phyloP scores from a whole-genome alignment of 2,888 invertebrate species.

The Campoplex capitator region DNA sequence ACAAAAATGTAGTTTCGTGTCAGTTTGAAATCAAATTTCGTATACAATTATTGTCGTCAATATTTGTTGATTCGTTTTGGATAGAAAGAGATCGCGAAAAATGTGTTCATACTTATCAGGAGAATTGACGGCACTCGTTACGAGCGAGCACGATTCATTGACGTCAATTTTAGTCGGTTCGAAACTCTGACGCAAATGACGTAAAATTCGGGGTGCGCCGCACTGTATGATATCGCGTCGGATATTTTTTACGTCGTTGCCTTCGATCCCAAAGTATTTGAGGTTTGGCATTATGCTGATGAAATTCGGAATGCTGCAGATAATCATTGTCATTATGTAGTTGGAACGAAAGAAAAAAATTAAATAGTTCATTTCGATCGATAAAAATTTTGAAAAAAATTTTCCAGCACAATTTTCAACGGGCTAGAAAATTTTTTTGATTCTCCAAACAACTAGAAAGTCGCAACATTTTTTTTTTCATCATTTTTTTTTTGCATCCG shows the following conservation, averaged over 20 bases:
- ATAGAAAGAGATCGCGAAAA: background rate
- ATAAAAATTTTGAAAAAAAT: no score
- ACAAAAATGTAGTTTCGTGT: no score
- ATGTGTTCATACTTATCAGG: constrained; percentile 86
- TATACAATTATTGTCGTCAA: background rate
- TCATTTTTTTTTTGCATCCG: background rate
- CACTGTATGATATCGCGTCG: constrained; percentile 93
- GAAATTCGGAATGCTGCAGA: constrained; percentile 88
- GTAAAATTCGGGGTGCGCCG: constrained; percentile 93
- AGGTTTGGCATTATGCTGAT: constrained; percentile 90
- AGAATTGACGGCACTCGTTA: constrained; percentile 77
- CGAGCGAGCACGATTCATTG: constrained; percentile 81
- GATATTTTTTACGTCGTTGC: constrained; percentile 93
- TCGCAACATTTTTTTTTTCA: background rate
- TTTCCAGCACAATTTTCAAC: no score
- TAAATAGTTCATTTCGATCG: background rate
- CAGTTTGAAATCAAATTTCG: background rate
- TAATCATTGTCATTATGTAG: background rate
- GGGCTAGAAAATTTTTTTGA: no score
- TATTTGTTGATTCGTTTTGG: no score
- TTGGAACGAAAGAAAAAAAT: background rate
- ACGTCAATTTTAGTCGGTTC: constrained; percentile 84
- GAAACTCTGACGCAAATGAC: constrained; percentile 89
- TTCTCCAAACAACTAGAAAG: background rate
- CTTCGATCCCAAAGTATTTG: constrained; percentile 93